Conservation (phyloP, 1,140 invertebrate species). For the Sitodiplosis mosellana region DNA sequence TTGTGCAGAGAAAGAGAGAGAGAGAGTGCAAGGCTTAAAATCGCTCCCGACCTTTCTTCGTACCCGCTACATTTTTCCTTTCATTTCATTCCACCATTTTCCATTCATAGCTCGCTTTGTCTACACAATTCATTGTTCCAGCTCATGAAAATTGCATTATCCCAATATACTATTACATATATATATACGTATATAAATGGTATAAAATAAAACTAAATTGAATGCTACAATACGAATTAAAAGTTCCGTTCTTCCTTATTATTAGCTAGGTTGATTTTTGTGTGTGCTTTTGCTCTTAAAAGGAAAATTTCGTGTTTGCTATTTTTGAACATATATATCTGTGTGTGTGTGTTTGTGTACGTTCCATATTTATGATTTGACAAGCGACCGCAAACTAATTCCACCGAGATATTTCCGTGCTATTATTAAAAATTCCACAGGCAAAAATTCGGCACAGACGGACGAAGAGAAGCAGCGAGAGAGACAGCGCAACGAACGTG, state of each 20-base stretch:
- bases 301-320: background rate
- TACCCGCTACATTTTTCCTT: no score
- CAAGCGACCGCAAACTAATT: background rate
- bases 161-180: no score
- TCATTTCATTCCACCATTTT: no score
- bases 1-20: no score
- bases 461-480: constrained; percentile 26
- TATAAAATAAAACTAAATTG: no score
- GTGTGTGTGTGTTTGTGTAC: background rate
- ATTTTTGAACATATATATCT: background rate
- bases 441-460: constrained; percentile 20
- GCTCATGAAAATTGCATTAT: no score
- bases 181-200: no score
- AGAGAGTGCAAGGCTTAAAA: no score
- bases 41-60: no score
- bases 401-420: background rate
- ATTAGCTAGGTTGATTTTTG: background rate
- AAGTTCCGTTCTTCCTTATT: background rate
- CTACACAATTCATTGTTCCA: no score
- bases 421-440: background rate
- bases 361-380: background rate
- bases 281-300: background rate
- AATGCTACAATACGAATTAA: no score
- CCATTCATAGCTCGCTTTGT: no score
- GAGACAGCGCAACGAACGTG: constrained; percentile 16